A percentile compares a stretch with the other conserved stretches of the same genome.
Conservation (phyloP, 2,888 invertebrate species). For the Omphaloscelis lunosa region DNA sequence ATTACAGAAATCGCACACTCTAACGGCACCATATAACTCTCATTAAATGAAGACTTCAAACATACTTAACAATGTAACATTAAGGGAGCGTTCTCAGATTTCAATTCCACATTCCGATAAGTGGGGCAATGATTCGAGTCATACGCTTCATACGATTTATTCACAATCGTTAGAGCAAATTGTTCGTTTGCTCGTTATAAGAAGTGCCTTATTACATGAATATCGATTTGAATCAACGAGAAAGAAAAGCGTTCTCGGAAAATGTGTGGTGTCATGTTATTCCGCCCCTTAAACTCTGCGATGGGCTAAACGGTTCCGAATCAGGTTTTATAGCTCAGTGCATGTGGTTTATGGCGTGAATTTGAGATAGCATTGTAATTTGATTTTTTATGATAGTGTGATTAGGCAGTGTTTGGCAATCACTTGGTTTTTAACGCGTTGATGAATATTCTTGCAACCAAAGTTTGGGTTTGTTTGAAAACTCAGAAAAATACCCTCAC, state of each 20-base stretch:
- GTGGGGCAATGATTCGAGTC: conserved; percentile 57
- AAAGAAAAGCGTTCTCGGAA: conserved; percentile 44
- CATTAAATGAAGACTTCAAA: conserved; percentile 25
- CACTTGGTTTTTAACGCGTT: conserved; percentile 3
- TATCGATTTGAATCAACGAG: conserved; percentile 53
- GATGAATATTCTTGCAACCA: background rate
- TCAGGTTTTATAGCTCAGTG: conserved; percentile 43
- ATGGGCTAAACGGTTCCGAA: conserved; percentile 34
- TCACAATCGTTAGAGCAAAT: conserved; percentile 63
- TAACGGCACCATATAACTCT: background rate
- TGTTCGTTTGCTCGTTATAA: conserved; percentile 58
- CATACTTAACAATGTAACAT: conserved; percentile 32
- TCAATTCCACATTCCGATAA: conserved; percentile 50
- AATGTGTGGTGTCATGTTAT: conserved; percentile 45
- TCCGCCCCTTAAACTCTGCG: conserved; percentile 26
- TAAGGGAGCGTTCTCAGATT: conserved; percentile 26
- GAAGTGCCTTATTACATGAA: conserved; percentile 62
- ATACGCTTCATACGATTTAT: conserved; percentile 42
- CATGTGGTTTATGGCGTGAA: conserved; percentile 48
- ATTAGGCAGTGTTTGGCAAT: background rate
- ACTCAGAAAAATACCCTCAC: background rate
- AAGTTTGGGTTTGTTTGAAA: background rate
- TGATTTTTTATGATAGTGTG: conserved; percentile 2
- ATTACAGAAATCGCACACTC: too few relatives aligned
- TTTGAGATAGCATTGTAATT: conserved; percentile 36